These are phyloP conservation scores for Proterorhinus semilunaris DNA, from an alignment of 2,113 vertebrate species.

Conservation along the genomic window DNA sequence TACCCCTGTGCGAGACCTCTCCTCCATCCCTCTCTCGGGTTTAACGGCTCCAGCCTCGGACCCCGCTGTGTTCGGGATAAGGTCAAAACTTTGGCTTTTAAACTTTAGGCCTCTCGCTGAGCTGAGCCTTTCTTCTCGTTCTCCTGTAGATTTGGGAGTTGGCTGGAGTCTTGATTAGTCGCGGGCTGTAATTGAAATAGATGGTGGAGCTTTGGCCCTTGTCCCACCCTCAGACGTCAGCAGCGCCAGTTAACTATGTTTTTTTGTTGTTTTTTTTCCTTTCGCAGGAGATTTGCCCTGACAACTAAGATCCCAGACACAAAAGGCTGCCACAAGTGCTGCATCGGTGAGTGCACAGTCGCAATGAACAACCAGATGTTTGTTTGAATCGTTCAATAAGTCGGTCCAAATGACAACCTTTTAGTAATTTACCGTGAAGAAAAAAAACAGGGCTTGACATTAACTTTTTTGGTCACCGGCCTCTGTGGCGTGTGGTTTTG, in stretches of 20 bases:
- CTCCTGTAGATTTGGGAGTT: neutral
- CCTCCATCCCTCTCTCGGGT: neutral
- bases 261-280: slow-evolving; percentile 53
- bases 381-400: no score
- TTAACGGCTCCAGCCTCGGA: neutral
- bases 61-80: neutral
- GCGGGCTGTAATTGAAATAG: neutral
- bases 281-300: slow-evolving; percentile 91
- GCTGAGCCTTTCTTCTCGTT: slow-evolving; percentile 18
- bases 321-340: slow-evolving; percentile 99
- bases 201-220: slow-evolving; percentile 9
- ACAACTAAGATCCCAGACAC: slow-evolving; percentile 98
- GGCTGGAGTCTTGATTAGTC: slow-evolving; percentile 14
- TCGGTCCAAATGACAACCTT: no score
- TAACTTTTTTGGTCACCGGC: no score
- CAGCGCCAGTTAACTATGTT: slow-evolving; percentile 17
- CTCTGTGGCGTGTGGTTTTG: no score
- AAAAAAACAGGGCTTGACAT: no score
- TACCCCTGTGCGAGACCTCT: neutral
- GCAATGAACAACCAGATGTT: no score
- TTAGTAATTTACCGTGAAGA: no score
- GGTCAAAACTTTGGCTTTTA: slow-evolving; percentile 4
- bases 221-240: slow-evolving; percentile 39
- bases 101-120: slow-evolving; percentile 13
- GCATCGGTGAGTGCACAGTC: slow-evolving; percentile 85